Evolutionary conservation across 2,888 invertebrate species (phyloP), one percentile per base, ranked within the genome.

Genomic region (Phoenoteleia sp.): DNA sequence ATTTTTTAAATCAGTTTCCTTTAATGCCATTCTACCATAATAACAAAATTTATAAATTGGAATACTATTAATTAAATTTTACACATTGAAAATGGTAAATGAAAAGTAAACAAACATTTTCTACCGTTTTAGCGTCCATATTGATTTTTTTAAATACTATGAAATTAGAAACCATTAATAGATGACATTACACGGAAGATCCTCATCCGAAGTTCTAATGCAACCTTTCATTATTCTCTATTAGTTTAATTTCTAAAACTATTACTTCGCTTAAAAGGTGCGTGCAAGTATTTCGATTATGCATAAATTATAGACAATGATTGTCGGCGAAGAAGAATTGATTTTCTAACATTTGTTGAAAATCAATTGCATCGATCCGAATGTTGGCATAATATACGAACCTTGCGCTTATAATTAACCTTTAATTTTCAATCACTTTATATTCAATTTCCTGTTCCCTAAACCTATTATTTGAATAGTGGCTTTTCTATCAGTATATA

Each of bases 391-490:
- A 64, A 27, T 62, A 4, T 52, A 33, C 33, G n/a, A 3, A 56
- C 60, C 13, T 19, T 9, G 36, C 21, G 39, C 23, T 58, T 39
- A 72, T 64, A 75, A 75, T 75, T 75, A 64, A 19, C 7, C 21
- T 64, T 52, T 64, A 75, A 64, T 75, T 42, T n/a, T 4, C 74
- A 75, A 75, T 75, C 64, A 64, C 49, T 75, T 75, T 75, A 62
- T 64, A 64, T 75, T 75, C 74, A 54, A 75, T 75, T 75, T 75
- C 74, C 64, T 75, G 62, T 21, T 54, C 54, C 29, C 29, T 27
- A 75, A 75, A 75, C 64, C 74, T 52, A 75, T 75, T 64, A 75
- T 75, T 64, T 75, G 29, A 62, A 39, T 64, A 64, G 62, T 39
- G 23, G 74, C 62, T 52, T 75, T 75, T 60, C 52, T 64, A 52